Evolutionary conservation across 2,888 invertebrate genomes (phyloP).

Genomic region (Xestia xanthographa): DNA sequence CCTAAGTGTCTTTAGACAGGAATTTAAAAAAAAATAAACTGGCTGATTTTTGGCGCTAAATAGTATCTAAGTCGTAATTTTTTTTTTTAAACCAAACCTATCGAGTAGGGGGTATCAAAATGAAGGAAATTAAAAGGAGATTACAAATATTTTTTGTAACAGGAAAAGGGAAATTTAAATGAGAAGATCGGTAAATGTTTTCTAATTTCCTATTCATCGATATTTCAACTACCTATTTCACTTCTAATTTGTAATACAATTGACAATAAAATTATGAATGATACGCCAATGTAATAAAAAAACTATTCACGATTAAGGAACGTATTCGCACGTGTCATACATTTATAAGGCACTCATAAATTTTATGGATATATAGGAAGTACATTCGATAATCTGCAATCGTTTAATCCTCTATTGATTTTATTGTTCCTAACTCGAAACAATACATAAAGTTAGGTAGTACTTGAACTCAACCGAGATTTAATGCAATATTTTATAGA

Average conservation of each 20-base stretch:
- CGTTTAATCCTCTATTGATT: constrained; percentile 34
- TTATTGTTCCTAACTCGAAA: constrained; percentile 2
- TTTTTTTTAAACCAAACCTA: too few species aligned
- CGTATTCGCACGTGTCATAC: constrained; percentile 10
- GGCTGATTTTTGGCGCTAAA: too few species aligned
- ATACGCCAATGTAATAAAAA: background rate
- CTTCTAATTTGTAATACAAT: background rate
- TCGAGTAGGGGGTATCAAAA: too few species aligned
- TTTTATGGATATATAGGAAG: constrained; percentile 20
- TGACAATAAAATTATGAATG: background rate
- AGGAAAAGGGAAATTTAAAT: background rate
- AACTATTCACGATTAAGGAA: constrained; percentile 22
- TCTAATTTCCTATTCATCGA: background rate
- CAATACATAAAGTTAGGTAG: background rate
- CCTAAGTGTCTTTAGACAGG: too few species aligned
- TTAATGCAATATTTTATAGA: background rate
- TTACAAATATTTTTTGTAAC: too few species aligned
- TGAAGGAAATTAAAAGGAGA: too few species aligned
- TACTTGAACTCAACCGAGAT: background rate
- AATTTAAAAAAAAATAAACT: too few species aligned
- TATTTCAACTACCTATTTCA: background rate
- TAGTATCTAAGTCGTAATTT: too few species aligned
- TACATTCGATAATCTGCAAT: constrained; percentile 6
- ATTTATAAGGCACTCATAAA: constrained; percentile 21
- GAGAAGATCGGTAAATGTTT: background rate